A percentile compares a stretch with the other conserved stretches of the same genome.
Conservation (phyloP, 2,888 invertebrate species). For the Cyclophora punctaria region DNA sequence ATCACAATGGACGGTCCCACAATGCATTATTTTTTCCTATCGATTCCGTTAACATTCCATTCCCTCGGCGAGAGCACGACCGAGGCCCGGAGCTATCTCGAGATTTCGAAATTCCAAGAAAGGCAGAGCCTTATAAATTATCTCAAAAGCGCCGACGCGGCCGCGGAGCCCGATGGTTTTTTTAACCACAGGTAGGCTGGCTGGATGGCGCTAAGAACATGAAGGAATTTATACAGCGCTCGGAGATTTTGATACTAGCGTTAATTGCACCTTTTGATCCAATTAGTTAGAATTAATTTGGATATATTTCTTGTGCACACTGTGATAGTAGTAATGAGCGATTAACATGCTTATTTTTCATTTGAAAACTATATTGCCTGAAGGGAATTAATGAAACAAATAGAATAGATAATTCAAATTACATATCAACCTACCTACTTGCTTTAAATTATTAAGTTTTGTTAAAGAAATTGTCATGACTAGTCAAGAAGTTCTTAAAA, state of each 20-base stretch:
- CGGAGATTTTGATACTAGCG: constrained; percentile 37
- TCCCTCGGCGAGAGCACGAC: constrained; percentile 49
- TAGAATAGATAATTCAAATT: no score
- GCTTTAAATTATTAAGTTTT: no score
- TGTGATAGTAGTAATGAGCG: no score
- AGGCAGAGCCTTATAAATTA: constrained; percentile 74
- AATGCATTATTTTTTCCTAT: constrained; percentile 63
- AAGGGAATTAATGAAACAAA: no score
- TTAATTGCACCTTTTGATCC: background rate
- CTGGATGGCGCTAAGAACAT: constrained; percentile 69
- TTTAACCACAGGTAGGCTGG: constrained; percentile 71
- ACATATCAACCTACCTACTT: no score
- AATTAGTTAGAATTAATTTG: no score
- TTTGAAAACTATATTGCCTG: no score
- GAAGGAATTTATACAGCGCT: constrained; percentile 59
- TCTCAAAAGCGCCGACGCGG: constrained; percentile 74
- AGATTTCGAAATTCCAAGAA: constrained; percentile 74
- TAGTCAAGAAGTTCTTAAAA: no score
- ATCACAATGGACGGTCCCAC: constrained; percentile 39
- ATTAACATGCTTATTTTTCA: no score
- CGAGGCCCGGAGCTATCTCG: constrained; percentile 50
- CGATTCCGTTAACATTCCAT: constrained; percentile 71
- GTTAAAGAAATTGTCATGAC: no score
- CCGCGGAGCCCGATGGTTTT: constrained; percentile 67
- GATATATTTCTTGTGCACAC: no score